Percentiles rank a stretch among this genome's conserved stretches.
phyloP scores from a whole-genome alignment of 2,113 vertebrate species.

The Podarcis cretensis region DNA sequence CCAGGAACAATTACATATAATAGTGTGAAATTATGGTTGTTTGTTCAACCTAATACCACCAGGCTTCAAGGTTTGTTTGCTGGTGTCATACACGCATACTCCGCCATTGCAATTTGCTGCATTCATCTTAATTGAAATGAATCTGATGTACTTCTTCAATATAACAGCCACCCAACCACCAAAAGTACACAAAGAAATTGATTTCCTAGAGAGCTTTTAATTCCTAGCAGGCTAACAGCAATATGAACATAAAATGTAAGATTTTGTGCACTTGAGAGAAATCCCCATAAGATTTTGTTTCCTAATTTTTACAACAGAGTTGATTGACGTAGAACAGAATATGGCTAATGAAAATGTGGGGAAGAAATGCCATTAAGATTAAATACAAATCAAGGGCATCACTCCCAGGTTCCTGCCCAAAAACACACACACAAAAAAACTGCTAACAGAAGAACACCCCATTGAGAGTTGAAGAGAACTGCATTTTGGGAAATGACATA shows the following conservation, averaged over 20 bases:
- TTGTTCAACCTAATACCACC: conserved; percentile 25
- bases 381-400: neutral
- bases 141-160: conserved; percentile 22
- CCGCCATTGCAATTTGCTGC: neutral
- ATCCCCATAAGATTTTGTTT: neutral
- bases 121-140: conserved; percentile 16
- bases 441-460: neutral
- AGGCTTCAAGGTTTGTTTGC: neutral
- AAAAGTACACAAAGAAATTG: neutral
- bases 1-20: conserved; percentile 12
- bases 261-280: neutral
- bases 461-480: neutral
- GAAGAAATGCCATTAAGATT: neutral
- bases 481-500: too few species aligned
- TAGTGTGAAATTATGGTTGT: neutral
- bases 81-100: too few species aligned
- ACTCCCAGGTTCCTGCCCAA: neutral
- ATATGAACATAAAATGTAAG: neutral
- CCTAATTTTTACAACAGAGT: neutral
- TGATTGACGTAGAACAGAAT: neutral
- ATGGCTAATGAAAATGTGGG: neutral
- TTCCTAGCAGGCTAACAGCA: neutral
- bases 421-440: too few species aligned
- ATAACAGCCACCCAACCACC: neutral
- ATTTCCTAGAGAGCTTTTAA: neutral